Evolutionary conservation across 2,888 invertebrate species (phyloP), one percentile per base, ranked within the genome.

Genomic region (Napeogenes sylphis): DNA sequence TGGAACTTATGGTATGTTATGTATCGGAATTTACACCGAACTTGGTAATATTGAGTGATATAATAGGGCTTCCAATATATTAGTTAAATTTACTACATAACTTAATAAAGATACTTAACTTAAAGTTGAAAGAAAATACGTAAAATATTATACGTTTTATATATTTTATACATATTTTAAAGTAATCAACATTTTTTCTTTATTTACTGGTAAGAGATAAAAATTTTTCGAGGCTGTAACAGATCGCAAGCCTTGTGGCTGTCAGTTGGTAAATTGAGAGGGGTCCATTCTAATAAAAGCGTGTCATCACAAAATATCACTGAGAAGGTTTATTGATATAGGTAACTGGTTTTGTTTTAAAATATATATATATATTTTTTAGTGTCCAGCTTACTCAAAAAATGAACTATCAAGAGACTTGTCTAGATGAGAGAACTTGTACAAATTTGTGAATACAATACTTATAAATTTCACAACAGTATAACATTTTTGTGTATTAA

Each of bases 201-300:
- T 21, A 21, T 21, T 21, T 21, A 1, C 21, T 21, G 21, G 21
- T 21, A 21, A 51, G 30, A 51, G 30, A 8, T 30, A 12, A 51
- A 51, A 21, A 30, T 30, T 51, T 30, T 51, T 51, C 51, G 51
- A 51, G 30, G 12, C 30, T 51, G 51, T 51, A 51, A 51, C 51
- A 51, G 30, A 51, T 51, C 51, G 30, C 51, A 51, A 51, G 30
- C 21, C 51, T 51, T 51, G 51, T 21, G 30, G 6, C 30, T 51
- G 51, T 51, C 51, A 51, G 51, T 51, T 51, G 10, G 51, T 51
- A 12, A 51, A 68, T 67, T 68, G 67, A 68, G 68, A 63, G 63
- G 68, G 68, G 66, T 68, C 68, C 62, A 57, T 58, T 56, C 55
- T 63, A 68, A 66, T 68, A 68, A 68, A 58, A 62, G 38, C 63